Evolutionary conservation across 2,113 vertebrate genomes (phyloP).

Genomic region (Hypomesus transpacificus): DNA sequence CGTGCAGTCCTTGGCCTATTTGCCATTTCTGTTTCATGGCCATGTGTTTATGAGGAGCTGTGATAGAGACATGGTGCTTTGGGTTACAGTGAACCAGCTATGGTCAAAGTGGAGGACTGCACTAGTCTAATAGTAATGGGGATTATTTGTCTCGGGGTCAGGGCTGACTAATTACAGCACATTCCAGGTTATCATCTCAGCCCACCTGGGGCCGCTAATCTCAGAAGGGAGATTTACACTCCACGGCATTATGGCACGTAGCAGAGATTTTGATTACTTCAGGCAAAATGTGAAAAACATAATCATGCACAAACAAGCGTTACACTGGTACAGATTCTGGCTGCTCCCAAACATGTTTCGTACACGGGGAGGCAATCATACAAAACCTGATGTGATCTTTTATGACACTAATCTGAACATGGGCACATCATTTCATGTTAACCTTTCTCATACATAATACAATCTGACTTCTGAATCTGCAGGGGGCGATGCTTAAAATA

Average conservation of each 20-base stretch:
- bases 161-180: slow-evolving; percentile 42
- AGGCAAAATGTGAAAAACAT: slow-evolving; percentile 1
- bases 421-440: slow-evolving; percentile 28
- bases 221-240: slow-evolving; percentile 38
- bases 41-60: slow-evolving; percentile 27
- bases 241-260: slow-evolving; percentile 5
- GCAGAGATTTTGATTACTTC: neutral
- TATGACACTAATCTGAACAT: slow-evolving; percentile 31
- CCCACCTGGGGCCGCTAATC: slow-evolving; percentile 21
- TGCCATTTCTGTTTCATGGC: slow-evolving; percentile 36
- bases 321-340: neutral
- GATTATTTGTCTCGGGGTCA: slow-evolving; percentile 13
- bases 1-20: slow-evolving; percentile 9
- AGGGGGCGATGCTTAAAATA: slow-evolving; percentile 27
- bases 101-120: slow-evolving; percentile 27
- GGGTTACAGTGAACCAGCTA: slow-evolving; percentile 9
- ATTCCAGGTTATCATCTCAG: slow-evolving; percentile 55
- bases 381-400: slow-evolving; percentile 32
- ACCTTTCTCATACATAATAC: slow-evolving; percentile 19
- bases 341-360: neutral
- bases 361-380: slow-evolving; percentile 3
- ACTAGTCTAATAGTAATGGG: slow-evolving; percentile 14
- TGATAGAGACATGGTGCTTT: slow-evolving; percentile 11
- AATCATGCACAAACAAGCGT: neutral
- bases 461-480: slow-evolving; percentile 17